Evolutionary conservation across 2,113 vertebrate genomes (phyloP).

Genomic region (Zeus faber): DNA sequence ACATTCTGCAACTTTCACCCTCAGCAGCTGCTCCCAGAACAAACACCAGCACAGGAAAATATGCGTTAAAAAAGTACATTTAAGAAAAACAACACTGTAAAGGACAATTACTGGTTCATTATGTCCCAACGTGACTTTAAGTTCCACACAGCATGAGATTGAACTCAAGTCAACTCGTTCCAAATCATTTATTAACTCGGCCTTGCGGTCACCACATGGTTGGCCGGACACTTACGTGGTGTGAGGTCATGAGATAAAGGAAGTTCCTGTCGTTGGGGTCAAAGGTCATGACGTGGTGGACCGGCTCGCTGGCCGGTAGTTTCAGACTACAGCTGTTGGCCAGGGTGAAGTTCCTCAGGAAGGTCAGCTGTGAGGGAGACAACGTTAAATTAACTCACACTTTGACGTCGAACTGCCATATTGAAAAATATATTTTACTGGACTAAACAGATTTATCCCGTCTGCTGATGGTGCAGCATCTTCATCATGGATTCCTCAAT

Average conservation of each 20-base stretch:
- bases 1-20: constrained; percentile 87
- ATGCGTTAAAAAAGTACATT: background rate
- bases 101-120: too few relatives aligned
- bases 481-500: too few relatives aligned
- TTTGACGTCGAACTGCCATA: too few relatives aligned
- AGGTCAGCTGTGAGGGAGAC: constrained; percentile 78
- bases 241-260: constrained; percentile 94
- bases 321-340: constrained; percentile 80
- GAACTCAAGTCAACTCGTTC: too few relatives aligned
- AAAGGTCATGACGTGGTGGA: constrained; percentile 95
- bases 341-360: constrained; percentile 79
- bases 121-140: too few relatives aligned
- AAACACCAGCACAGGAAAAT: constrained; percentile 20
- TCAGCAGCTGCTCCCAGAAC: constrained; percentile 77
- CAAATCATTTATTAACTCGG: too few relatives aligned
- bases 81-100: too few relatives aligned
- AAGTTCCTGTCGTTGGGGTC: constrained; percentile 87
- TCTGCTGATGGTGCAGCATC: too few relatives aligned
- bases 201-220: too few relatives aligned
- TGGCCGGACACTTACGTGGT: constrained; percentile 93
- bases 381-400: background rate
- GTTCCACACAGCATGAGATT: too few relatives aligned
- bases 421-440: too few relatives aligned
- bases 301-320: constrained; percentile 82
- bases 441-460: too few relatives aligned